Evolutionary conservation across 2,797 vertebrate species (phyloP), one percentile per base, ranked within the genome.

Genomic region (Coregonus ussuriensis): DNA sequence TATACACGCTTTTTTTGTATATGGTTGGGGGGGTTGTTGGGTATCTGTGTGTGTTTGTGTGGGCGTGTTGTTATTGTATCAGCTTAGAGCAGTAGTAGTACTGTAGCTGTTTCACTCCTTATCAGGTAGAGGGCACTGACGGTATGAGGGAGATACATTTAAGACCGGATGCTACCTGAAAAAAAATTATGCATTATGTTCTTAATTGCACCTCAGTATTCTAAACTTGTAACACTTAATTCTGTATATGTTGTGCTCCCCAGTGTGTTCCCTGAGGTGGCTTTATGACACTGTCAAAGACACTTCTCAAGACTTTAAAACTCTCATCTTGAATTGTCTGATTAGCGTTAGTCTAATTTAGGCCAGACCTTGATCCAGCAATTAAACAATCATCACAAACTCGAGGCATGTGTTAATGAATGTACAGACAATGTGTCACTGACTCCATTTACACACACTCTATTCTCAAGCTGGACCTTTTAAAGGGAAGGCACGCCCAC

Each of bases 321-420:
- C 16, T n/a, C 71, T 62, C 51, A 54, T 35, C 65, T 75, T 63
- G 77, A 56, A 29, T 68, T 25, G 74, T 62, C 75, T 82, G 67
- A 85, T 85, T 84, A 83, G 79, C 59, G 79, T 84, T 70, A 76
- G 86, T 74, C 72, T 71, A 25, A 16, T 59, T 83, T 65, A 82
- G 68, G 52, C 33, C 66, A 71, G 70, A 70, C 72, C 78, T 62
- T 66, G 71, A 66, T 73, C 63, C 71, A 63, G 79, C 79, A 82
- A 81, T 86, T 85, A 69, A 81, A 79, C 82, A 76, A 82, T 84
- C 76, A 90, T 87, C 78, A 72, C 37, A 71, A 71, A 65, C 66
- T 74, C 29, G 52, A 85, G 76, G 33, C 72, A 47, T 37, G 56
- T 76, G 71, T 25, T 82, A 73, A 82, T 71, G 21, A 77, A 75